A percentile compares a stretch with the other conserved stretches of the same genome.
Conservation (phyloP, 2,888 invertebrate genomes). For the Prenolepis imparis region DNA sequence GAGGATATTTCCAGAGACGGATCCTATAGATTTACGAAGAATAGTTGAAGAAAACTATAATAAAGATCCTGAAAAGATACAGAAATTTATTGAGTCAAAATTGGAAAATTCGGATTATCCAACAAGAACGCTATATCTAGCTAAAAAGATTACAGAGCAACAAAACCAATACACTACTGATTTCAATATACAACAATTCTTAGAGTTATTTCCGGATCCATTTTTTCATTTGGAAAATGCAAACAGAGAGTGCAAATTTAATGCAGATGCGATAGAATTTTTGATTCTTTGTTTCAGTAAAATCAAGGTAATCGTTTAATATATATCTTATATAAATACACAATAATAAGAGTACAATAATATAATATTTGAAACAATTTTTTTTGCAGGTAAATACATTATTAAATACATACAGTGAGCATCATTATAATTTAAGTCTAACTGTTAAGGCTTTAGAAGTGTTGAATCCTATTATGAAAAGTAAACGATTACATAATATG, state of each 20-base stretch:
- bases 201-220: slow-evolving; percentile 86
- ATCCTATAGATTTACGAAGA: slow-evolving; percentile 78
- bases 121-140: slow-evolving; percentile 73
- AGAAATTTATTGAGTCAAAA: slow-evolving; percentile 74
- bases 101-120: slow-evolving; percentile 77
- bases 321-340: background rate
- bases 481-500: slow-evolving; percentile 59
- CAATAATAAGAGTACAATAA: background rate
- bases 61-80: slow-evolving; percentile 65
- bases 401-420: slow-evolving; percentile 57
- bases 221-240: slow-evolving; percentile 79
- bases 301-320: slow-evolving; percentile 53
- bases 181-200: slow-evolving; percentile 85
- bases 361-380: slow-evolving; percentile 2
- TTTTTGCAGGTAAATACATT: slow-evolving; percentile 72
- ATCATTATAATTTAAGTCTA: slow-evolving; percentile 74
- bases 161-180: slow-evolving; percentile 85
- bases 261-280: slow-evolving; percentile 70
- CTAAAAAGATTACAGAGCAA: slow-evolving; percentile 80
- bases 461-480: slow-evolving; percentile 69
- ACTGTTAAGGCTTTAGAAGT: slow-evolving; percentile 72
- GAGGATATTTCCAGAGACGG: slow-evolving; percentile 82
- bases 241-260: slow-evolving; percentile 61
- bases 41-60: slow-evolving; percentile 58
- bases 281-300: slow-evolving; percentile 71